A percentile compares a stretch with the other conserved stretches of the same genome.
Conservation (phyloP, 2,888 invertebrate genomes). For the Ectemnius cavifrons region DNA sequence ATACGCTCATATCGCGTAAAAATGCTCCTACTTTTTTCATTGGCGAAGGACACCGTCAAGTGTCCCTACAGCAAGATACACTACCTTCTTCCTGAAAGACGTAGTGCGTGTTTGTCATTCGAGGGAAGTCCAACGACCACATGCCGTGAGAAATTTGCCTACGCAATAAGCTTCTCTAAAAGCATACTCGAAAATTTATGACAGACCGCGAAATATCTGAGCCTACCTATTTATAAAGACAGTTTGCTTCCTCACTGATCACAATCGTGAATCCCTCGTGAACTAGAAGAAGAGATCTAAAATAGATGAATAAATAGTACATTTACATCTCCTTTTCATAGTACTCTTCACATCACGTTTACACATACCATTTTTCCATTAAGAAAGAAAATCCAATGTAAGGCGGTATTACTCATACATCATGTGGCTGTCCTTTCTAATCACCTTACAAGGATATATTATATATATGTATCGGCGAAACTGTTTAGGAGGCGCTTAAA, state of each 20-base stretch:
- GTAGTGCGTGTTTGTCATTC: background rate
- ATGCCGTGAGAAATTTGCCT: background rate
- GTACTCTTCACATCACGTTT: no score
- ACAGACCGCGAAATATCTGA: no score
- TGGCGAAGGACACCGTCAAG: background rate
- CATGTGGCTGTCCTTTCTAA: background rate
- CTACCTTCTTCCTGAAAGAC: background rate
- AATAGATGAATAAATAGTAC: no score
- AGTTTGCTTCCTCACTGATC: no score
- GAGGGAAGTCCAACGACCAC: constrained; percentile 1
- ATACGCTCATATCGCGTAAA: background rate
- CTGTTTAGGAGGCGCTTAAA: constrained; percentile 48
- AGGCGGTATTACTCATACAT: no score
- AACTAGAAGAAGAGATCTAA: no score
- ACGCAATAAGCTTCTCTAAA: background rate
- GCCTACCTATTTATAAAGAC: no score
- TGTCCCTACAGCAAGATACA: background rate
- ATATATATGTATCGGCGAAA: constrained; percentile 10
- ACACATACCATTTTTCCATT: no score
- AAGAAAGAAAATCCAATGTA: no score
- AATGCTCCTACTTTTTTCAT: background rate
- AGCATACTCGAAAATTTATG: constrained; percentile 1
- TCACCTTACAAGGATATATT: constrained; percentile 1
- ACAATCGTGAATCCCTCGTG: background rate
- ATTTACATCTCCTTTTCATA: no score